Conservation (phyloP, 2,797 vertebrate genomes). For the Myotis daubentonii region DNA sequence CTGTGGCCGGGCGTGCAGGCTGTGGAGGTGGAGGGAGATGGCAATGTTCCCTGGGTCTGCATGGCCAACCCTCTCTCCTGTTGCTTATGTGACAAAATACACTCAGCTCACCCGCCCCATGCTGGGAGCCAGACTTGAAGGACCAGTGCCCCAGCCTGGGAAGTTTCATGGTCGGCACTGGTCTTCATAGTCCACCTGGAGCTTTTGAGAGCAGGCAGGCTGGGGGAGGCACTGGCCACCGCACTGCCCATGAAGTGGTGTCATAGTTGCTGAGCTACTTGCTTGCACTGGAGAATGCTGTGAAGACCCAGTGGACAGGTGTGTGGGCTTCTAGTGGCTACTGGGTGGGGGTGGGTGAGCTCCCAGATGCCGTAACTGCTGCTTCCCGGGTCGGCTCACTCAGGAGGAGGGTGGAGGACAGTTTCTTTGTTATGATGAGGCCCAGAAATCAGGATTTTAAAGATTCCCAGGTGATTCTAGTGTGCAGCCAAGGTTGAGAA, state of each 20-base stretch:
- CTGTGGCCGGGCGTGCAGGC: background rate
- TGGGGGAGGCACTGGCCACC: no score
- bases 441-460: no score
- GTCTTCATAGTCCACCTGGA: background rate
- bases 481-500: no score
- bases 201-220: background rate
- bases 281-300: background rate
- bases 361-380: background rate
- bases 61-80: background rate
- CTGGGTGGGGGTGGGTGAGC: accelerated
- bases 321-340: background rate
- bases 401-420: background rate
- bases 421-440: no score
- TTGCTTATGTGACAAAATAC: background rate
- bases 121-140: background rate
- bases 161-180: background rate
- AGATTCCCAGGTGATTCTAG: no score
- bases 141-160: background rate
- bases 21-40: background rate
- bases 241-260: background rate
- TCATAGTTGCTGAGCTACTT: background rate
- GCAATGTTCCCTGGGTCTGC: background rate
- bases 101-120: background rate
- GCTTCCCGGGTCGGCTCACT: background rate
- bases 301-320: background rate